A percentile compares a stretch with the other conserved stretches of the same genome.
Conservation (phyloP, 2,797 vertebrate species). For the Echiichthys vipera region DNA sequence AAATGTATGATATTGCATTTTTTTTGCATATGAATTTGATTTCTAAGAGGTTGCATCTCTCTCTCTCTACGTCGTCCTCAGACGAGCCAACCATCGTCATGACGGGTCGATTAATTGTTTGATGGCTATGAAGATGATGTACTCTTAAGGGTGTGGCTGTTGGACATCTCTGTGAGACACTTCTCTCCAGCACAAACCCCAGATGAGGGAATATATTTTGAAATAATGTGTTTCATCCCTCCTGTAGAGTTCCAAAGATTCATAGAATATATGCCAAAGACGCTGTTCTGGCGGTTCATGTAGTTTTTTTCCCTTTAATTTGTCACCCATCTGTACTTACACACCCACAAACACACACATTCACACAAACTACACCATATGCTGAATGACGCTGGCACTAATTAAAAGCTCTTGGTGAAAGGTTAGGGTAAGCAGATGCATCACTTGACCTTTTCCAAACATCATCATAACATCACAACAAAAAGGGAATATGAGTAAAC, state of each 20-base stretch:
- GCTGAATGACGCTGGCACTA: conserved; percentile 77
- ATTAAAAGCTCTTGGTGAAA: conserved; percentile 82
- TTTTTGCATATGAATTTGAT: background rate
- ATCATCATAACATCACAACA: conserved; percentile 78
- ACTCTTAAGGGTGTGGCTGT: background rate
- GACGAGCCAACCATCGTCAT: too few species aligned
- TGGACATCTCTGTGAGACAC: background rate
- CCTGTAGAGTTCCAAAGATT: background rate
- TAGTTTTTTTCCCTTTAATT: conserved; percentile 12
- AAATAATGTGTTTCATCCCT: background rate
- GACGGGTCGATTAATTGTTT: background rate
- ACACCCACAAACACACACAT: conserved; percentile 20
- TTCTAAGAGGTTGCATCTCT: background rate
- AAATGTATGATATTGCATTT: background rate
- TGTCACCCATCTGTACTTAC: conserved; percentile 9
- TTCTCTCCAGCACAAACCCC: background rate
- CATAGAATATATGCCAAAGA: background rate
- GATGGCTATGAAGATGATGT: background rate
- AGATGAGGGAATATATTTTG: background rate
- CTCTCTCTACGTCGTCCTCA: too few species aligned
- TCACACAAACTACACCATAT: conserved; percentile 65
- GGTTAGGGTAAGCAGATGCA: conserved; percentile 79
- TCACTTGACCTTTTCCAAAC: conserved; percentile 73
- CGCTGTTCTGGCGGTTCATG: background rate
- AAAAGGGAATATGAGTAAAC: conserved; percentile 58